Evolutionary conservation across 2,888 invertebrate genomes (phyloP).

Genomic region (Euclidia mi): DNA sequence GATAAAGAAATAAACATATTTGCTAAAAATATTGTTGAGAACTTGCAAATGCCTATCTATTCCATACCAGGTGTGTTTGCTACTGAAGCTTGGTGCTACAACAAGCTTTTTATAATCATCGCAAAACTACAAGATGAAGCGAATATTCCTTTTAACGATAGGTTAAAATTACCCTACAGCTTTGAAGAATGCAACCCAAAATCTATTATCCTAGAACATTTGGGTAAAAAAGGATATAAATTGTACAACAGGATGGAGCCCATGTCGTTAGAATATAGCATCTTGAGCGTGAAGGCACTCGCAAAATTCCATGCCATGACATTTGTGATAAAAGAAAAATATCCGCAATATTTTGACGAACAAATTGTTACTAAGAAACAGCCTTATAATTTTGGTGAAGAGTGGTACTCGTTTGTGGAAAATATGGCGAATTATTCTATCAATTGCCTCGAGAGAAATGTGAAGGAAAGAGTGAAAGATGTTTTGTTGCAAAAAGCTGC

Average conservation of each 20-base stretch:
- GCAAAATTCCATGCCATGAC: slow-evolving; percentile 72
- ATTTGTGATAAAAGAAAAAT: slow-evolving; percentile 60
- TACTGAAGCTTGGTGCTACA: slow-evolving; percentile 68
- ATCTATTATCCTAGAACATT: slow-evolving; percentile 70
- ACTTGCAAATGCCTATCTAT: slow-evolving; percentile 57
- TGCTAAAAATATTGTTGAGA: slow-evolving; percentile 65
- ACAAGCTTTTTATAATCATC: slow-evolving; percentile 62
- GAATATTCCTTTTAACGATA: slow-evolving; percentile 59
- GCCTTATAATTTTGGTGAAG: slow-evolving; percentile 43
- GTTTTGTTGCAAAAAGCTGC: slow-evolving; percentile 32
- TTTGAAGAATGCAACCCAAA: slow-evolving; percentile 61
- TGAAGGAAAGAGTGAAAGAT: slow-evolving; percentile 22
- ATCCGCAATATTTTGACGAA: slow-evolving; percentile 61
- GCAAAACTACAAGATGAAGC: slow-evolving; percentile 62
- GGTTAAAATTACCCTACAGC: slow-evolving; percentile 62
- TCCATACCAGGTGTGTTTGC: slow-evolving; percentile 60
- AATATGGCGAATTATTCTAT: slow-evolving; percentile 48
- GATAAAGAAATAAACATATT: slow-evolving; percentile 65
- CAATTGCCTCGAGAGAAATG: slow-evolving; percentile 27
- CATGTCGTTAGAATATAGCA: slow-evolving; percentile 61
- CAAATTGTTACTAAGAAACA: slow-evolving; percentile 31
- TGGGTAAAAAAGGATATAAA: slow-evolving; percentile 62
- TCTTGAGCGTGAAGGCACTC: slow-evolving; percentile 62
- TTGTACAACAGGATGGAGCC: slow-evolving; percentile 63
- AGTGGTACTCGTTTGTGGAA: slow-evolving; percentile 43